A percentile compares a stretch with the other conserved stretches of the same genome.
Conservation (phyloP, 2,797 vertebrate species). For the Gila robusta region DNA sequence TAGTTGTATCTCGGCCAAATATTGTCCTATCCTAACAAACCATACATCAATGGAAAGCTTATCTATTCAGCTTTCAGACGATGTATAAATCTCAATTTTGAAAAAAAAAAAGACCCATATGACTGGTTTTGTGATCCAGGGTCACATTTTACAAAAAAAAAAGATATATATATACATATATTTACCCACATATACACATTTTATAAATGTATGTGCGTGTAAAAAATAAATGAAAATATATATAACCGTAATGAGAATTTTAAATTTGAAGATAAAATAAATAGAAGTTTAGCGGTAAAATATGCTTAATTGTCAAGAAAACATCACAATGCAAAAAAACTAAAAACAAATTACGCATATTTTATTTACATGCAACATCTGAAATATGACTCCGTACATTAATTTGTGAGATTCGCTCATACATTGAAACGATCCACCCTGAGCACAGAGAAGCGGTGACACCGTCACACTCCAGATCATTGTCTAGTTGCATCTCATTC, state of each 20-base stretch:
- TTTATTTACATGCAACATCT: not conserved
- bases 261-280: not conserved
- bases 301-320: slow-evolving; percentile 12
- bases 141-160: not conserved
- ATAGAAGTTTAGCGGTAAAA: not conserved
- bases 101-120: too few species aligned
- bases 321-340: slow-evolving; percentile 39
- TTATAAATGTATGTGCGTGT: too few species aligned
- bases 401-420: not conserved
- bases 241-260: not conserved
- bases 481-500: slow-evolving; percentile 73
- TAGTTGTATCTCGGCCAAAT: too few species aligned
- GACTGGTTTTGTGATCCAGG: too few species aligned
- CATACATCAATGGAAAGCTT: too few species aligned
- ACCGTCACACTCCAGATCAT: slow-evolving; percentile 60
- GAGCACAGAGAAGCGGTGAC: slow-evolving; percentile 63
- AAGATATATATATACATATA: too few species aligned
- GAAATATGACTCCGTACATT: not conserved
- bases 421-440: not conserved
- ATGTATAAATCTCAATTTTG: too few species aligned
- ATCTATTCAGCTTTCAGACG: too few species aligned
- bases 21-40: too few species aligned
- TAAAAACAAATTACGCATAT: not conserved
- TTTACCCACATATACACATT: too few species aligned
- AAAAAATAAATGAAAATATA: too few species aligned